phyloP scores from a whole-genome alignment of 2,888 invertebrate species.

The Leuctra nigra region DNA sequence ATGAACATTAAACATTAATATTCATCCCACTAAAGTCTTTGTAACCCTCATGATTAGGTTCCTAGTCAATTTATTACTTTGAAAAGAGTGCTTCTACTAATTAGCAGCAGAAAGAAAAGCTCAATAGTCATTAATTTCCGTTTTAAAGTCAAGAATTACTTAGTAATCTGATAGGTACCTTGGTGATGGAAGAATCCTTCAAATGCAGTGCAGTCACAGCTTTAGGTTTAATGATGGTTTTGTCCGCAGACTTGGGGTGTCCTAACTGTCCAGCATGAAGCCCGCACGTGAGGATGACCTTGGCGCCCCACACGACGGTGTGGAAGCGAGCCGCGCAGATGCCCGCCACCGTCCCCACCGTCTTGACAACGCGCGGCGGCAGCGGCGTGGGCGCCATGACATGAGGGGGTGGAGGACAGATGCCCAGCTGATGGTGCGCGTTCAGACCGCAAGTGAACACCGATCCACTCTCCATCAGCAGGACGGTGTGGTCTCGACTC shows the following conservation, averaged over 20 bases:
- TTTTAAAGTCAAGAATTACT: too few relatives aligned
- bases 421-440: conserved; percentile 56
- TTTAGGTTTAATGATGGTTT: conserved; percentile 38
- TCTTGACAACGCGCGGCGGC: background rate
- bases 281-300: conserved; percentile 70
- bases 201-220: conserved; percentile 25
- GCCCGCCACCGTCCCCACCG: conserved; percentile 37
- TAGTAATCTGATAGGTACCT: too few relatives aligned
- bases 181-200: conserved; percentile 35
- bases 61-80: too few relatives aligned
- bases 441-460: conserved; percentile 61
- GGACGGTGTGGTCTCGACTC: conserved; percentile 60
- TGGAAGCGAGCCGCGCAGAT: conserved; percentile 65
- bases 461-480: conserved; percentile 54
- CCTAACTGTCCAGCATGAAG: conserved; percentile 77
- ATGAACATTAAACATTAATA: too few relatives aligned
- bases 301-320: conserved; percentile 55
- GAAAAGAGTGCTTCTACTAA: too few relatives aligned
- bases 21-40: too few relatives aligned
- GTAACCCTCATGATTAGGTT: too few relatives aligned
- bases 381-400: conserved; percentile 22
- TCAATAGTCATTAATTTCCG: too few relatives aligned
- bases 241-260: conserved; percentile 47
- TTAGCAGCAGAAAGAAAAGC: too few relatives aligned
- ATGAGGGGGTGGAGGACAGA: conserved; percentile 31